A percentile compares a stretch with the other conserved stretches of the same genome.
phyloP scores from a whole-genome alignment of 2,113 vertebrate genomes.

The Anoura caudifer region DNA sequence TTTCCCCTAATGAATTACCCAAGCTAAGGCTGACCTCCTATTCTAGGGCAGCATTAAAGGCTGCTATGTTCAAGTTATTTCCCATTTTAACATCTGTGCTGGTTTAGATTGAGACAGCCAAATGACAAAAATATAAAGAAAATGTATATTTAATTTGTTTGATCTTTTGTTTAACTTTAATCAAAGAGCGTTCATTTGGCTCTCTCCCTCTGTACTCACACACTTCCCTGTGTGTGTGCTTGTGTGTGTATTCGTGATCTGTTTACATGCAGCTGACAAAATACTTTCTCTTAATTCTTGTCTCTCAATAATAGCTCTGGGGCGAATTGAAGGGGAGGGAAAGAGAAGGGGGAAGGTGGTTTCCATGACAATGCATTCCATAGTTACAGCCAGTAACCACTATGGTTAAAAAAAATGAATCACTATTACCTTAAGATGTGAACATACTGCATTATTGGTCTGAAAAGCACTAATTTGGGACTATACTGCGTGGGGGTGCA shows the following conservation, averaged over 20 bases:
- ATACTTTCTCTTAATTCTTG: conserved; percentile 72
- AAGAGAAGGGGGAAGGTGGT: conserved; percentile 65
- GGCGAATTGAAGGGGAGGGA: conserved; percentile 72
- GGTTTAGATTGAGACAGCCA: not conserved
- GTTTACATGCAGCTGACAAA: not conserved
- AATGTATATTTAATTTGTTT: conserved; percentile 66
- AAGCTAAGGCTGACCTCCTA: conserved; percentile 65
- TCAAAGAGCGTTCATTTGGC: conserved; percentile 51
- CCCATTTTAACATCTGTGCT: conserved; percentile 40
- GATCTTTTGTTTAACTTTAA: conserved; percentile 43
- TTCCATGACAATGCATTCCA: conserved; percentile 82
- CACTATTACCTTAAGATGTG: conserved; percentile 79
- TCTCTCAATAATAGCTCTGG: conserved; percentile 69
- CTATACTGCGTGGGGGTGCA: conserved; percentile 26
- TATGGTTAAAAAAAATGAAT: conserved; percentile 81
- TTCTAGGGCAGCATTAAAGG: conserved; percentile 60
- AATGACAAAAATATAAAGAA: conserved; percentile 62
- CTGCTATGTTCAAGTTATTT: conserved; percentile 52
- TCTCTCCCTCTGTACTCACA: not conserved
- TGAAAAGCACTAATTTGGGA: conserved; percentile 71
- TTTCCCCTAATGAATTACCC: conserved; percentile 71
- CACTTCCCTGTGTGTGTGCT: not conserved
- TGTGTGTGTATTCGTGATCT: not conserved
- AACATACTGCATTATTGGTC: conserved; percentile 64
- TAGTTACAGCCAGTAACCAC: conserved; percentile 80